These are phyloP conservation scores for Pocillopora meandrina DNA, from an alignment of 92 coral and sea anemone genomes.

Conservation along the genomic window DNA sequence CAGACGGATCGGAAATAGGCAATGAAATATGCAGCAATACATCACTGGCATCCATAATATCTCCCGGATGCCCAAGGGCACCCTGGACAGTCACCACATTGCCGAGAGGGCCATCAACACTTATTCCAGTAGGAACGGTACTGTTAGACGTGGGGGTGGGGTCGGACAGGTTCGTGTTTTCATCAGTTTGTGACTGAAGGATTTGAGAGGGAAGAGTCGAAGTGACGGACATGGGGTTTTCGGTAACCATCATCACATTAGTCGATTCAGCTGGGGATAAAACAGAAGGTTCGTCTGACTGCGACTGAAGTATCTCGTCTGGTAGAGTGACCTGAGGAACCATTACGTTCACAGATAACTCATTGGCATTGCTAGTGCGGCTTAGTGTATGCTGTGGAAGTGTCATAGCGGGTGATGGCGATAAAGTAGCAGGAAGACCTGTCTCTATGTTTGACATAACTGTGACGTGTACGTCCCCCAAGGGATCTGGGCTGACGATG, in stretches of 20 bases:
- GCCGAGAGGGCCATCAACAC: not conserved
- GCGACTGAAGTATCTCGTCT: slow-evolving; percentile 88
- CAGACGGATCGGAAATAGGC: not conserved
- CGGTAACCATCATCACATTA: slow-evolving; percentile 37
- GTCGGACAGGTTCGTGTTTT: slow-evolving; percentile 24
- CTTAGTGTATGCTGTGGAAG: slow-evolving; percentile 36
- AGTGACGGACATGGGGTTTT: slow-evolving; percentile 43
- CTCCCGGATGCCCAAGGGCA: slow-evolving; percentile 23
- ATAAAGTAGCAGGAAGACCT: slow-evolving; percentile 20
- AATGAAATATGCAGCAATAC: slow-evolving; percentile 15
- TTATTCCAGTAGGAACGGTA: slow-evolving; percentile 13
- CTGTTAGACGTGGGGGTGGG: slow-evolving; percentile 8
- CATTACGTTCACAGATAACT: slow-evolving; percentile 68
- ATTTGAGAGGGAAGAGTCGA: slow-evolving; percentile 55
- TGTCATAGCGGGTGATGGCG: slow-evolving; percentile 36
- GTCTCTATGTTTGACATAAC: slow-evolving; percentile 48
- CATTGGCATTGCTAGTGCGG: slow-evolving; percentile 39
- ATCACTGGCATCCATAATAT: not conserved
- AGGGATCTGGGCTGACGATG: slow-evolving; percentile 29
- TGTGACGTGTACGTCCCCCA: slow-evolving; percentile 43
- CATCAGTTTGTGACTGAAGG: slow-evolving; percentile 53
- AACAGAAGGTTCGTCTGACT: slow-evolving; percentile 75
- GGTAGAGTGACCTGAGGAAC: slow-evolving; percentile 91
- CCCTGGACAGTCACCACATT: slow-evolving; percentile 20
- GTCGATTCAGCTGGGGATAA: slow-evolving; percentile 52